phyloP scores from a whole-genome alignment of 2,797 vertebrate genomes.

The Anguilla marmorata region DNA sequence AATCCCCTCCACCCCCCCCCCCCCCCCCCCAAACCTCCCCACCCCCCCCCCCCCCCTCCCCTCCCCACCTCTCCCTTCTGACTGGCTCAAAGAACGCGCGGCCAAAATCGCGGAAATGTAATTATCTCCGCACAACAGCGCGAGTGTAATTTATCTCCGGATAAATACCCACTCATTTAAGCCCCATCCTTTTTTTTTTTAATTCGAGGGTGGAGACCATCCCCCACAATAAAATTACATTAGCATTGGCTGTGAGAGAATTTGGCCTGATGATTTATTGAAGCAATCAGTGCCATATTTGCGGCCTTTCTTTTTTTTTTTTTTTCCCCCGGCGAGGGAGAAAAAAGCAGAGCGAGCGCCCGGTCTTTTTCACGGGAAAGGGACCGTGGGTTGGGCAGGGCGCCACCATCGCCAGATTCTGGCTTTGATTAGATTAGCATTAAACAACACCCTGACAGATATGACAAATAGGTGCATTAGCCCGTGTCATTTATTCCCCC shows the following conservation, averaged over 20 bases:
- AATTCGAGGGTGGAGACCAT: conserved; percentile 33
- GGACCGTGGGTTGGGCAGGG: neutral
- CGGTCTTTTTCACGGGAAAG: neutral
- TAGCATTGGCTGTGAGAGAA: conserved; percentile 80
- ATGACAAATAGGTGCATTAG: conserved; percentile 93
- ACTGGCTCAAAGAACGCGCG: conserved; percentile 82
- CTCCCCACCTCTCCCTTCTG: conserved; percentile 53
- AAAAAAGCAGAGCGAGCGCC: neutral
- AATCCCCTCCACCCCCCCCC: no score
- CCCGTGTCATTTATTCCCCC: conserved; percentile 77
- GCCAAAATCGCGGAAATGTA: conserved; percentile 77
- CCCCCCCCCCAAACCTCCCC: conserved; percentile 41
- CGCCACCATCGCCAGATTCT: conserved; percentile 72
- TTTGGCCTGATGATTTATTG: conserved; percentile 81
- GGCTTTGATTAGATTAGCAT: conserved; percentile 90
- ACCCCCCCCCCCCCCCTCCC: conserved; percentile 42
- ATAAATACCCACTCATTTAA: conserved; percentile 24
- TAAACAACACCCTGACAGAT: conserved; percentile 85
- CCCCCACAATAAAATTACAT: conserved; percentile 77
- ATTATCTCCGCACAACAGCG: conserved; percentile 75
- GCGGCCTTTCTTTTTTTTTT: conserved; percentile 54
- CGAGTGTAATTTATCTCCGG: conserved; percentile 56
- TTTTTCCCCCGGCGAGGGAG: conserved; percentile 34
- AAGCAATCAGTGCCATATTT: conserved; percentile 74
- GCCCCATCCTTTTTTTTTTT: conserved; percentile 25